Base-by-base conservation (phyloP, 2,797 vertebrate species). In the Bradypodion pumilum region DNA sequence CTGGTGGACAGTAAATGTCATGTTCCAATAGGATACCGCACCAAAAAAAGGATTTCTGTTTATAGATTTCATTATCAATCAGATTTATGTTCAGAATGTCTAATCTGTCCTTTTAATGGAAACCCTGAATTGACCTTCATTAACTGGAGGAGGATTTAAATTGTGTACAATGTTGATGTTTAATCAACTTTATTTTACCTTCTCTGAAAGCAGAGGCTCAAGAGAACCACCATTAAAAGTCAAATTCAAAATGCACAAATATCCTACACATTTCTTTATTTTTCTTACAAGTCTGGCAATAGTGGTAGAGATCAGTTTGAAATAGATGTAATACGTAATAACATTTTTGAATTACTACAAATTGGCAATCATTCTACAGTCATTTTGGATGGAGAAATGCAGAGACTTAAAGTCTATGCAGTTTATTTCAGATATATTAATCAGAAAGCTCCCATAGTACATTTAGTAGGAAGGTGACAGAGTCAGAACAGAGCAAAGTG, bases 41-140 rank as follows among this genome's bases (percentile, higher is more conserved):
- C 1, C 1, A 62, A 78, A 91, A 78, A 91, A 93, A 85, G 90
- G 49, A 59, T 83, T 93, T 92, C 89, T 78, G 84, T 90, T 91
- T 93, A 90, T 68, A 90, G 80, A 89, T 89, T 90, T 83, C 77
- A 91, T 85, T 93, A 90, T 83, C 78, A 90, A 69, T 44, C 37
- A 44, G 76, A 82, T 90, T 92, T 94, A 82, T 75, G 74, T 70
- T 89, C 70, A 77, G 85, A 95, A 91, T 90, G 87, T 86, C 86
- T 90, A 91, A 91, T 88, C 80, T 86, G 37, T 86, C 74, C 68
- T 85, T 91, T 84, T 86, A 86, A 63, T 87, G 83, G 77, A 80
- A 87, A 84, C 63, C 85, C 76, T 0, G 0, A 75, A 42, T 35
- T 93, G 88, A 92, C 89, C 85, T 92, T 90, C 72, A 80, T 85